Conservation (phyloP, 2,888 invertebrate species). For the Drosophila kokeensis region DNA sequence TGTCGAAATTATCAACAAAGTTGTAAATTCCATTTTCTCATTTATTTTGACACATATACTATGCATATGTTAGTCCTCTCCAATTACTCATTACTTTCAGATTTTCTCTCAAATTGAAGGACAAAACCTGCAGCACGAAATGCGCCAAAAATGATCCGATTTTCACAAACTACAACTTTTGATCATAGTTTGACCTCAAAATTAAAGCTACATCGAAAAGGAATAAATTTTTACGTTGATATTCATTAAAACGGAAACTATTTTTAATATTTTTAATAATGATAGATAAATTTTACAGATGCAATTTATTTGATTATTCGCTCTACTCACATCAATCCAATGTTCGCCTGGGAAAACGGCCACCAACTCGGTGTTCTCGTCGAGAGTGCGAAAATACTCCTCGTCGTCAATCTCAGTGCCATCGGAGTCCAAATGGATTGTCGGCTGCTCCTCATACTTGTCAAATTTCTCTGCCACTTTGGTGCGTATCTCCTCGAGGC, state of each 20-base stretch:
- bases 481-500: conserved; percentile 91
- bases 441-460: conserved; percentile 87
- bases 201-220: too few relatives aligned
- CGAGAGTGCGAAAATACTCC: conserved; percentile 96
- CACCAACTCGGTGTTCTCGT: conserved; percentile 94
- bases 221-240: too few relatives aligned
- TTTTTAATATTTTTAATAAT: too few relatives aligned
- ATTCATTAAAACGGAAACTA: too few relatives aligned
- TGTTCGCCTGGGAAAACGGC: conserved; percentile 91
- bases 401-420: conserved; percentile 98
- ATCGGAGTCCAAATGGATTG: conserved; percentile 95
- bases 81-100: neutral
- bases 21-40: neutral
- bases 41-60: neutral
- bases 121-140: neutral
- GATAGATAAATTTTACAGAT: neutral
- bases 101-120: neutral
- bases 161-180: too few relatives aligned
- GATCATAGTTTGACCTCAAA: too few relatives aligned
- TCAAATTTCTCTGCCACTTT: conserved; percentile 92
- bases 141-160: neutral
- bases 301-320: neutral
- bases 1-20: neutral
- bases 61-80: neutral
- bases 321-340: conserved; percentile 87